Conservation (phyloP, 2,113 vertebrate species). For the Felis chaus region DNA sequence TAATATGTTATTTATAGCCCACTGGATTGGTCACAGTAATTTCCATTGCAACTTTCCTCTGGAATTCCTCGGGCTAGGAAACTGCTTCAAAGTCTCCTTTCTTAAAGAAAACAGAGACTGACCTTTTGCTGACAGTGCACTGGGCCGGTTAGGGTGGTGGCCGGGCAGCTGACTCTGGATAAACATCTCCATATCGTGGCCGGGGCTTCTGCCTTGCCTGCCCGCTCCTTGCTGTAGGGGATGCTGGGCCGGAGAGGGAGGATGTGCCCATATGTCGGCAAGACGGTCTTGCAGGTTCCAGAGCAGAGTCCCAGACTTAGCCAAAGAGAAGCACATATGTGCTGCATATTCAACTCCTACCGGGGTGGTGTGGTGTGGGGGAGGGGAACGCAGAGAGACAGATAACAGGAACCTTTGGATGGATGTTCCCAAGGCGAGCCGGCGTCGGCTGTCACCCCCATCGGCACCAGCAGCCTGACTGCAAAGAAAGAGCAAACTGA, state of each 20-base stretch:
- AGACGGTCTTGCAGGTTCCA: neutral
- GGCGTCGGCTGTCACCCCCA: neutral
- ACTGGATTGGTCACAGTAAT: neutral
- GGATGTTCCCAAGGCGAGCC: neutral
- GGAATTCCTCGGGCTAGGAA: slow-evolving; percentile 51
- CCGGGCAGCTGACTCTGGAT: neutral
- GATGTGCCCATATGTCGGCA: neutral
- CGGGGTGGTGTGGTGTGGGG: too few species aligned
- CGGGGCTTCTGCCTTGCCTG: neutral
- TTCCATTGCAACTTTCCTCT: slow-evolving; percentile 65
- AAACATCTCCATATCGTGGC: neutral
- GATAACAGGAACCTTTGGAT: neutral
- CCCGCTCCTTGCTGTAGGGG: neutral
- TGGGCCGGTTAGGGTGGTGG: neutral
- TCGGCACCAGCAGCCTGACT: slow-evolving; percentile 49
- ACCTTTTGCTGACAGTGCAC: neutral
- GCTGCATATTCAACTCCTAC: neutral
- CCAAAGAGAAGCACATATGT: neutral
- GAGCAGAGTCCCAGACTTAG: neutral
- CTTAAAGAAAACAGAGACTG: slow-evolving; percentile 46
- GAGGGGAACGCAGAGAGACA: neutral
- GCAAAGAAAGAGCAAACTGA: slow-evolving; percentile 57
- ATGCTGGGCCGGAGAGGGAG: neutral
- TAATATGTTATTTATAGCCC: slow-evolving; percentile 57
- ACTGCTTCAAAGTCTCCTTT: slow-evolving; percentile 37